Base-by-base conservation (phyloP, 2,888 invertebrate genomes). In the Bimastos eiseni region DNA sequence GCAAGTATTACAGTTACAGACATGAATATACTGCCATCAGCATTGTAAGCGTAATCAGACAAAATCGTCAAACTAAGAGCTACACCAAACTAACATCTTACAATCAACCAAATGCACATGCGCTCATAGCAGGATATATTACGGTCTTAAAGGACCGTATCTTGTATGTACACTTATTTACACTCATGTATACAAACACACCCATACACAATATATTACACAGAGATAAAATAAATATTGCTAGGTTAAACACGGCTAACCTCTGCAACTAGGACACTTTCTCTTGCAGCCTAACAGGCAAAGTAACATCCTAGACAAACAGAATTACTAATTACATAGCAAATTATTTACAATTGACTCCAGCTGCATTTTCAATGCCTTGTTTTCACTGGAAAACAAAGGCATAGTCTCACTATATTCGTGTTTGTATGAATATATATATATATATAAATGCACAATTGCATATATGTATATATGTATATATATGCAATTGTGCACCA, bases 171-270 rank as follows among this genome's bases (percentile, higher is more conserved):
- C 41, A 41, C n/a, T n/a, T n/a, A n/a, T n/a, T n/a, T n/a, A 70
- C 70, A 70, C 8, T 70, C 70, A n/a, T 70, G n/a, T n/a, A 11
- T n/a, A 70, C 70, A 55, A 24, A 70, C 30, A 70, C 70, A n/a
- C 70, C 70, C 70, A 70, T 70, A 70, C 70, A n/a, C n/a, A n/a
- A n/a, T n/a, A n/a, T n/a, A n/a, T n/a, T n/a, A n/a, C n/a, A 70
- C 70, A 70, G n/a, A 70, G 70, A 70, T 70, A 70, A 70, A 70
- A 70, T n/a, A 70, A 70, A 70, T 70, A n/a, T 70, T n/a, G 70
- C n/a, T 70, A 70, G 70, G 70, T n/a, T 8, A 70, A 70, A 70
- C n/a, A 70, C n/a, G 11, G 70, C 70, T 8, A n/a, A 70, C 70
- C 70, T n/a, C n/a, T 11, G 70, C 70, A 70, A 70, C 70, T 70